A percentile compares a stretch with the other conserved stretches of the same genome.
Evolutionary conservation across 2,888 invertebrate genomes (phyloP).

Genomic region (Steinernema scapterisci): DNA sequence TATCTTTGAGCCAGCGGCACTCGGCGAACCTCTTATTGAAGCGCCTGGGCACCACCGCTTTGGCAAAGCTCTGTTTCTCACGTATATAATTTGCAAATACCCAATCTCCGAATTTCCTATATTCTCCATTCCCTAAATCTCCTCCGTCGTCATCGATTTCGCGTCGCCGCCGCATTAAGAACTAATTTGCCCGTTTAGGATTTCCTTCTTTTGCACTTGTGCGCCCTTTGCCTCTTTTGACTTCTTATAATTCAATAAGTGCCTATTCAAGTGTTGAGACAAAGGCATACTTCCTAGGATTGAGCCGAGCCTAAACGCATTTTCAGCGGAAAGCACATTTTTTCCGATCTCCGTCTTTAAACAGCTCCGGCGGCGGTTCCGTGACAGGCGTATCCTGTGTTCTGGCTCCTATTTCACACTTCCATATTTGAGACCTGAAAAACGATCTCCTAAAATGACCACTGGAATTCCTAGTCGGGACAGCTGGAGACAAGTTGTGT

Average conservation of each 20-base stretch:
- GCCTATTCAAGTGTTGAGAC: not conserved
- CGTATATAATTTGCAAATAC: conserved; percentile 27
- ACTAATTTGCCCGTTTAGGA: conserved; percentile 26
- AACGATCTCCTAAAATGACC: not conserved
- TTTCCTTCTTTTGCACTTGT: conserved; percentile 14
- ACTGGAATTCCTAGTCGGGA: not conserved
- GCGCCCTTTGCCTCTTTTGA: conserved; percentile 16
- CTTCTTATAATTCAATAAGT: conserved; percentile 33
- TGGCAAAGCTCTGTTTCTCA: conserved; percentile 1
- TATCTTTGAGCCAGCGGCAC: not conserved
- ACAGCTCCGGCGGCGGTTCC: too few relatives aligned
- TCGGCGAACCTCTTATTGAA: not conserved
- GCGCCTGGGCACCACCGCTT: not conserved
- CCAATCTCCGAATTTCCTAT: conserved; percentile 3
- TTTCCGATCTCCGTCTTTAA: not conserved
- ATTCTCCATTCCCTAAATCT: conserved; percentile 21
- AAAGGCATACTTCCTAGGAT: not conserved
- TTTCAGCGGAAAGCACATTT: not conserved
- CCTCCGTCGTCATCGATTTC: conserved; percentile 17
- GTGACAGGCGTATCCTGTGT: too few relatives aligned
- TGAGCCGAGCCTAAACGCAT: not conserved
- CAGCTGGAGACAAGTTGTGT: too few relatives aligned
- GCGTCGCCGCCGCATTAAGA: conserved; percentile 15
- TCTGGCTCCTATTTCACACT: too few relatives aligned
- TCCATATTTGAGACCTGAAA: too few relatives aligned